These are phyloP conservation scores for Leucoraja ocellata DNA, from an alignment of 2,797 vertebrate species.

Conservation along the genomic window DNA sequence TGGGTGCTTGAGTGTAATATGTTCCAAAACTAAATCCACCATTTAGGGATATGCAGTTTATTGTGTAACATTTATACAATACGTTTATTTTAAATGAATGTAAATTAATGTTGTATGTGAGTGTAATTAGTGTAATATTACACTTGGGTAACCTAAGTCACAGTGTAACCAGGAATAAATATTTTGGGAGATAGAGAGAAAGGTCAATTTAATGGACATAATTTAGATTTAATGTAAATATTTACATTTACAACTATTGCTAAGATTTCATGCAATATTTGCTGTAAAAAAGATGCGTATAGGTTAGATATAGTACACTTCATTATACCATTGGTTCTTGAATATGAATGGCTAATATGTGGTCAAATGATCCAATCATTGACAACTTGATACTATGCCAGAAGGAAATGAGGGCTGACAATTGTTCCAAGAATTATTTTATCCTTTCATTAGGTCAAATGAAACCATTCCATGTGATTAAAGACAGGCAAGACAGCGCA, in stretches of 20 bases:
- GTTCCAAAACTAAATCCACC: background rate
- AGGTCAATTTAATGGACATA: background rate
- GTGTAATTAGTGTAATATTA: background rate
- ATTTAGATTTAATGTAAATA: background rate
- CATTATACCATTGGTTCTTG: background rate
- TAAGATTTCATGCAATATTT: background rate
- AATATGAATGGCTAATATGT: background rate
- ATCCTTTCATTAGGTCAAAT: background rate
- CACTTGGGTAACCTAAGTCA: background rate
- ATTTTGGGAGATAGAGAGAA: background rate
- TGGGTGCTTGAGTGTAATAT: background rate
- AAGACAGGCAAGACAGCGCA: background rate
- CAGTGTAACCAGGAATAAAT: background rate
- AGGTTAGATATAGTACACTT: background rate
- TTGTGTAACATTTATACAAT: background rate
- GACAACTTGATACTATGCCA: background rate
- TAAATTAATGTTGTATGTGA: background rate
- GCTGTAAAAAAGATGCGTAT: background rate
- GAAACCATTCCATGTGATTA: background rate
- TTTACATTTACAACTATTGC: constrained; percentile 20
- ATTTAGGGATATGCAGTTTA: background rate
- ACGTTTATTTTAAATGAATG: background rate
- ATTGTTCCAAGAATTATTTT: background rate
- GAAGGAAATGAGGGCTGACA: background rate
- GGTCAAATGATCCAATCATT: background rate